Base-by-base conservation (phyloP, 2,113 vertebrate genomes). In the Protomyctophum bolini region DNA sequence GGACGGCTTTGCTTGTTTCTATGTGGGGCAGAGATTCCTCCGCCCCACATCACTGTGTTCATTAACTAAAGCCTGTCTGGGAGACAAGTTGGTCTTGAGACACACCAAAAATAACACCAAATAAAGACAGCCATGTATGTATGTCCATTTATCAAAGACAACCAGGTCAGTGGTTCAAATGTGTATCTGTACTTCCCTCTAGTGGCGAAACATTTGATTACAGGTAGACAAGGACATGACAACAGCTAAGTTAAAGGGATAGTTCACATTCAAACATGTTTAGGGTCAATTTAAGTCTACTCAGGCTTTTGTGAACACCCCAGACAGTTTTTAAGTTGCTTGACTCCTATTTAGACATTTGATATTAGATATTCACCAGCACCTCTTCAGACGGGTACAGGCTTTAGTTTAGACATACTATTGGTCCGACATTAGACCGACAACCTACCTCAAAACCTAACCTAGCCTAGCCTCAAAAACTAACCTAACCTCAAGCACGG, bases 131-230 rank as follows among this genome's bases (percentile, higher is more conserved):
- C 12, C 51, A 29, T 72, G 69, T 48, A 21, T 21, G 21, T 21
- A 66, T 33, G 68, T 79, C 41, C 58, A 12, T 58, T 59, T 15
- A 14, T 68, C 7, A 21, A 4, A 10, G 8, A 2, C 21, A 14
- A 48, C 48, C 33, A 41, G 33, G 33, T 41, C 33, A 41, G 61
- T 21, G 21, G 61, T 4, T 70, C 5, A 80, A 64, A 72, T 45
- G 28, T 78, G 76, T 66, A 33, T 51, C n/a, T 76, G 8, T 73
- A 84, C 72, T 84, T 52, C 89, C 89, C 86, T 85, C 92, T 92
- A 84, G 86, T 81, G 91, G 87, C 63, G 47, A 72, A 63, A 74
- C 21, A 47, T 7, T 33, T 10, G 51, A 1, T n/a, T 45, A n/a
- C 58, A 6, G 47, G 57, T 62, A 63, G n/a, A 50, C 29, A 70